Percentiles rank a stretch among this genome's conserved stretches.
Conservation (phyloP, 2,888 invertebrate species). For the Therioaphis trifolii region DNA sequence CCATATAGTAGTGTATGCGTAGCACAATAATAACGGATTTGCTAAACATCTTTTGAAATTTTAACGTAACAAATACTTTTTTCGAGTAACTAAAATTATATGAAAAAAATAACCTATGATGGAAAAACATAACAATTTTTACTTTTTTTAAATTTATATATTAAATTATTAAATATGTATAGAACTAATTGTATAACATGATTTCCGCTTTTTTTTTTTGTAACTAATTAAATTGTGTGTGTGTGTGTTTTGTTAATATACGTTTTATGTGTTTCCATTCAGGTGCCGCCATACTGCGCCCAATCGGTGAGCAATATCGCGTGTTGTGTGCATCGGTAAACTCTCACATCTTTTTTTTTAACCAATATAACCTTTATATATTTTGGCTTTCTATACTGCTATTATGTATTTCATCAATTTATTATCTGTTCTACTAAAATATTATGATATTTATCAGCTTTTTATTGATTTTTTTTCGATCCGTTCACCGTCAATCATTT, state of each 20-base stretch:
- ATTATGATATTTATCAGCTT: constrained; percentile 32
- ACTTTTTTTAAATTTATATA: too few relatives aligned
- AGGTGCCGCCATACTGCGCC: constrained; percentile 90
- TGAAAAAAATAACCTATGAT: too few relatives aligned
- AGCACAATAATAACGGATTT: too few relatives aligned
- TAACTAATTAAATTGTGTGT: constrained; percentile 29
- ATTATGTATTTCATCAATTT: not conserved
- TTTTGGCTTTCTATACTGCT: constrained; percentile 44
- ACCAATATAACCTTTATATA: constrained; percentile 52
- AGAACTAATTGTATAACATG: too few relatives aligned
- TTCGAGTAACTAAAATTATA: too few relatives aligned
- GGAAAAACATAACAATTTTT: too few relatives aligned
- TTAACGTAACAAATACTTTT: not conserved
- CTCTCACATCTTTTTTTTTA: constrained; percentile 55
- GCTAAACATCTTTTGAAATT: not conserved
- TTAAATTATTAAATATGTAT: too few relatives aligned
- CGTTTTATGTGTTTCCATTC: constrained; percentile 69
- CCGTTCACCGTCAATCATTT: constrained; percentile 29
- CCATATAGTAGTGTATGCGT: too few relatives aligned
- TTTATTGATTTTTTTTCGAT: constrained; percentile 12
- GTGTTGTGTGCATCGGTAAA: constrained; percentile 94
- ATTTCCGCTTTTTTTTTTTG: not conserved
- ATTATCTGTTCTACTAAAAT: not conserved
- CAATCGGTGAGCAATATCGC: constrained; percentile 95
- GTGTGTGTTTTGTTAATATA: constrained; percentile 47